A percentile compares a stretch with the other conserved stretches of the same genome.
Evolutionary conservation across 2,797 vertebrate species (phyloP).

Genomic region (Paramormyrops hopkinsi): DNA sequence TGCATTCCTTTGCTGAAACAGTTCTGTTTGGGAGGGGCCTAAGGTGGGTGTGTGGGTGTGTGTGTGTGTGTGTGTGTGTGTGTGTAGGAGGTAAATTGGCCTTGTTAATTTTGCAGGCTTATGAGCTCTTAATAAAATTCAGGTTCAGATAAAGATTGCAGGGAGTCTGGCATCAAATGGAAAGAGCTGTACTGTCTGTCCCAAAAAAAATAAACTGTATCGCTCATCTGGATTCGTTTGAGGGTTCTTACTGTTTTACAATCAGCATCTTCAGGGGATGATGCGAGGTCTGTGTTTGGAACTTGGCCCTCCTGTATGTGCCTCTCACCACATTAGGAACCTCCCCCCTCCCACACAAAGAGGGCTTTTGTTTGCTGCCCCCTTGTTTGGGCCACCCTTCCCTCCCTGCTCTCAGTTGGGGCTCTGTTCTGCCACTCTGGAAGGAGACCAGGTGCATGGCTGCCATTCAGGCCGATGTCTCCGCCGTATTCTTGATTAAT

Average conservation of each 20-base stretch:
- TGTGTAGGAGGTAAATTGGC: neutral
- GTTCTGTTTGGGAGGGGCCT: neutral
- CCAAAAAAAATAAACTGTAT: neutral
- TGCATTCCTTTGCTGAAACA: neutral
- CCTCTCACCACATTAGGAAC: neutral
- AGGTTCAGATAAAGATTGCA: neutral
- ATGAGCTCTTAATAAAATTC: neutral
- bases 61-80: neutral
- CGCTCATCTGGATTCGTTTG: neutral
- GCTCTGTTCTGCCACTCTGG: slow-evolving; percentile 42
- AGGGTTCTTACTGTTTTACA: neutral
- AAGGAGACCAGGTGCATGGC: neutral
- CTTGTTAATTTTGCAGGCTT: slow-evolving; percentile 3
- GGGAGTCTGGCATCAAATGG: neutral
- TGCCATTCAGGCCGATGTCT: neutral
- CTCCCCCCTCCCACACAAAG: slow-evolving; percentile 3
- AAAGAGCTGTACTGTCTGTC: neutral
- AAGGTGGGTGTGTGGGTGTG: neutral
- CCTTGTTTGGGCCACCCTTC: slow-evolving; percentile 15
- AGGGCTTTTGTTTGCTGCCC: slow-evolving; percentile 23
- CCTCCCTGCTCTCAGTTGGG: slow-evolving; percentile 44
- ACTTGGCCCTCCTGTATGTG: neutral
- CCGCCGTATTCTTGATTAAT: neutral
- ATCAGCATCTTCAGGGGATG: neutral
- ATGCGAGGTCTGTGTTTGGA: neutral